A percentile compares a stretch with the other conserved stretches of the same genome.
phyloP scores from a whole-genome alignment of 2,888 invertebrate genomes.

The Macrophya annulata region DNA sequence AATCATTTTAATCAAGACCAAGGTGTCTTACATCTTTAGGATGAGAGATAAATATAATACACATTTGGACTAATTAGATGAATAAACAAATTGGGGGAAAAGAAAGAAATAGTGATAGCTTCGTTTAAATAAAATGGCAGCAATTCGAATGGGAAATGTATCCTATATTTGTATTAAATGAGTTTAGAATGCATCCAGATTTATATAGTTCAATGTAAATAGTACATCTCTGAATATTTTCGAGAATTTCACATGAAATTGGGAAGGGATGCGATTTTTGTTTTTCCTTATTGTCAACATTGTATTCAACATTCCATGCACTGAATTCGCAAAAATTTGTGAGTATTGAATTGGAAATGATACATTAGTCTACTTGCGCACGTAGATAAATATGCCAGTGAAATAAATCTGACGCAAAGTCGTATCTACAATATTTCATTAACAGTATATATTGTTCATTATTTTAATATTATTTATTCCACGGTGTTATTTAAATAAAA shows the following conservation, averaged over 20 bases:
- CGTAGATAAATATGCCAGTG: constrained; percentile 35
- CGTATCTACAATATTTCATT: not conserved
- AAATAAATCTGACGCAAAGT: not conserved
- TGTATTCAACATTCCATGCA: constrained; percentile 48
- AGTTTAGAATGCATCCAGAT: constrained; percentile 7
- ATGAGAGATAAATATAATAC: not conserved
- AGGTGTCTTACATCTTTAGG: constrained; percentile 75
- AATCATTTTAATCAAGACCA: constrained; percentile 74
- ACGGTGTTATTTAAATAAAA: not conserved
- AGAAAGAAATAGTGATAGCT: constrained; percentile 40
- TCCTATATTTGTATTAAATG: constrained; percentile 22
- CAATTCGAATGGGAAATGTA: constrained; percentile 7
- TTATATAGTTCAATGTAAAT: constrained; percentile 41
- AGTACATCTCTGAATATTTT: constrained; percentile 7
- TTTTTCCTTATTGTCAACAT: not conserved
- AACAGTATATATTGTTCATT: not conserved
- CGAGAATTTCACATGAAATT: not conserved
- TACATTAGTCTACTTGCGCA: constrained; percentile 30
- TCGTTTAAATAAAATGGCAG: constrained; percentile 25
- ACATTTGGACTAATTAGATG: constrained; percentile 18
- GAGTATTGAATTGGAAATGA: constrained; percentile 42
- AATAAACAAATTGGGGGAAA: constrained; percentile 58
- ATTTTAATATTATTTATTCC: constrained; percentile 3
- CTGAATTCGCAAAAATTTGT: constrained; percentile 37
- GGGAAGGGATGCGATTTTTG: not conserved